Evolutionary conservation across 2,888 invertebrate genomes (phyloP).

Genomic region (Tethea ocularis): DNA sequence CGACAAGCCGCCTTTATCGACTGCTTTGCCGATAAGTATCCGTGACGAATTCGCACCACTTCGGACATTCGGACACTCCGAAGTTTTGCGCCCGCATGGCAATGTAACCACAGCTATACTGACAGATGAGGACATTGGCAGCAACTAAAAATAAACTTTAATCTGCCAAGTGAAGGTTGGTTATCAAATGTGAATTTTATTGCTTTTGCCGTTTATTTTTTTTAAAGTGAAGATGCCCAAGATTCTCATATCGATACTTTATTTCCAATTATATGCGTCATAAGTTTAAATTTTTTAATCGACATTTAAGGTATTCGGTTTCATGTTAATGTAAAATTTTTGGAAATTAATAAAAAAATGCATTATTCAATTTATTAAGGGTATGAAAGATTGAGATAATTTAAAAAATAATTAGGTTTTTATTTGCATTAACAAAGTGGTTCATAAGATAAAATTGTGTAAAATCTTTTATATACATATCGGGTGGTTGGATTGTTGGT

Average conservation of each 20-base stretch:
- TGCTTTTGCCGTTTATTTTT: conserved; percentile 21
- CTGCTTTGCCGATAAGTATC: conserved; percentile 79
- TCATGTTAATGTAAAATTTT: neutral
- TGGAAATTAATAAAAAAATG: neutral
- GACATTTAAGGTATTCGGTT: neutral
- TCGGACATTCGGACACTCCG: conserved; percentile 30
- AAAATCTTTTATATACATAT: too few relatives aligned
- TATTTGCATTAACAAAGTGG: too few relatives aligned
- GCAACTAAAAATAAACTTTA: conserved; percentile 33
- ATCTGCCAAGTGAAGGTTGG: neutral
- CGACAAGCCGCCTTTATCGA: conserved; percentile 77
- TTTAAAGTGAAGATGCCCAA: conserved; percentile 52
- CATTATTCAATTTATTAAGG: neutral
- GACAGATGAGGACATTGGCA: conserved; percentile 22
- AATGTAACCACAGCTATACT: conserved; percentile 31
- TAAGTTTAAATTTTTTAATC: neutral
- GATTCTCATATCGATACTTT: conserved; percentile 75
- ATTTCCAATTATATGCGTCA: conserved; percentile 70
- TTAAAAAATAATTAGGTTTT: too few relatives aligned
- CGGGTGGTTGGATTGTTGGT: too few relatives aligned
- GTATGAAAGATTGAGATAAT: too few relatives aligned
- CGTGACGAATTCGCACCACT: conserved; percentile 82
- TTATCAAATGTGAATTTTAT: conserved; percentile 17
- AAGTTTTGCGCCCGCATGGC: conserved; percentile 47
- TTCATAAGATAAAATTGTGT: too few relatives aligned